Evolutionary conservation across 2,113 vertebrate species (phyloP).

Genomic region (Protobothrops mucrosquamatus): DNA sequence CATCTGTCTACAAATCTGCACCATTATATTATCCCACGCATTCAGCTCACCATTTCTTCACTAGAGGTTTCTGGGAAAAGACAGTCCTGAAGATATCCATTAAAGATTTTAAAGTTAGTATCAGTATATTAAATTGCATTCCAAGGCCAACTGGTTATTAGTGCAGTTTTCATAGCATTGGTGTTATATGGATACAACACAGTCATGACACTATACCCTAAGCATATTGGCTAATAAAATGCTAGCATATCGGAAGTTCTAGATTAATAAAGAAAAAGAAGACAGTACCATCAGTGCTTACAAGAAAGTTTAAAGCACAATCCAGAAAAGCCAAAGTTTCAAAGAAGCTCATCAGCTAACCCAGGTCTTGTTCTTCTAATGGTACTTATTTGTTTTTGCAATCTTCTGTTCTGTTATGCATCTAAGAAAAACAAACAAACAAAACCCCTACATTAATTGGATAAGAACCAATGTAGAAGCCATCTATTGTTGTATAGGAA

Average conservation of each 20-base stretch:
- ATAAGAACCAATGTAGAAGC: not conserved
- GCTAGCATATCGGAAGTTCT: not conserved
- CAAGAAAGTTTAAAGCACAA: not conserved
- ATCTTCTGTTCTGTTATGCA: not conserved
- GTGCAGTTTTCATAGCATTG: not conserved
- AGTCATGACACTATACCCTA: not conserved
- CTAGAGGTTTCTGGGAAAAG: not conserved
- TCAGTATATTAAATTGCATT: not conserved
- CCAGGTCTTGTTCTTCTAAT: not conserved
- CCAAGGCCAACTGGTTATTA: not conserved
- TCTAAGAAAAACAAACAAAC: not conserved
- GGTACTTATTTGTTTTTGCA: not conserved
- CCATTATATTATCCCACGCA: not conserved
- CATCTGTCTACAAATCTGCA: not conserved
- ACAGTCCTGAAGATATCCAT: not conserved
- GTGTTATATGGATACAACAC: not conserved
- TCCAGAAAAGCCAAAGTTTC: not conserved
- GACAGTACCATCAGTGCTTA: not conserved
- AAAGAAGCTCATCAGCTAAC: not conserved
- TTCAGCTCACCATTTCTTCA: not conserved
- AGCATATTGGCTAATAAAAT: not conserved
- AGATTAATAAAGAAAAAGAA: not conserved
- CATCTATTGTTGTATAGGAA: not conserved
- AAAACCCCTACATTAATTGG: not conserved
- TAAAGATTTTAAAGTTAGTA: not conserved